Evolutionary conservation across 2,113 vertebrate genomes (phyloP).

Genomic region (Pseudorasbora parva): DNA sequence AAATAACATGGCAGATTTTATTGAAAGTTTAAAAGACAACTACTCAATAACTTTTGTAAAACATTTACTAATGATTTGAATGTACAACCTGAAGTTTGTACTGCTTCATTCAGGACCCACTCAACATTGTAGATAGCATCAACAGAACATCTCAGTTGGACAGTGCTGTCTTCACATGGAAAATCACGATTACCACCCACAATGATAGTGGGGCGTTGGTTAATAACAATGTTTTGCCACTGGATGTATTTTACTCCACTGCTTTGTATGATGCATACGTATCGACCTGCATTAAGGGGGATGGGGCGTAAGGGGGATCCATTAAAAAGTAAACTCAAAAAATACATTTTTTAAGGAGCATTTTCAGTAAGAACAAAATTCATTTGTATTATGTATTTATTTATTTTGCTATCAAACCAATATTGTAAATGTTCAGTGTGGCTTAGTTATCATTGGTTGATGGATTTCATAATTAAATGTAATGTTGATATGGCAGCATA

Average conservation of each 20-base stretch:
- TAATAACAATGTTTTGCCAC: slow-evolving; percentile 49
- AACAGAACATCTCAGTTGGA: neutral
- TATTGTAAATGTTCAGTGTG: too few relatives aligned
- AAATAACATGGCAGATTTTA: neutral
- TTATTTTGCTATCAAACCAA: too few relatives aligned
- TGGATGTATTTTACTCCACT: slow-evolving; percentile 45
- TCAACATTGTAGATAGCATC: neutral
- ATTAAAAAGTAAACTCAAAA: too few relatives aligned
- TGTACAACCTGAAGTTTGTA: neutral
- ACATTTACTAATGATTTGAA: neutral
- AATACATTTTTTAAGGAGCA: too few relatives aligned
- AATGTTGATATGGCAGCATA: neutral
- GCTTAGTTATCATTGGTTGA: too few relatives aligned
- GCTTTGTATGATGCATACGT: slow-evolving; percentile 56
- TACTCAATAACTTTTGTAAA: neutral
- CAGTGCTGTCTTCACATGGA: neutral
- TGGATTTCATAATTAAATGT: neutral
- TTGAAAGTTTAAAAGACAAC: neutral
- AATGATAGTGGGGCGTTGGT: slow-evolving; percentile 55
- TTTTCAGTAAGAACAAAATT: too few relatives aligned
- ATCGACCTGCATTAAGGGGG: slow-evolving; percentile 56
- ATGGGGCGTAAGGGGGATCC: too few relatives aligned
- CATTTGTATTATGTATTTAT: too few relatives aligned
- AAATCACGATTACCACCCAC: neutral
- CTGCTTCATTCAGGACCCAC: neutral